These are phyloP conservation scores for Ectemnius lituratus DNA, from an alignment of 2,888 invertebrate genomes.

Conservation along the genomic window DNA sequence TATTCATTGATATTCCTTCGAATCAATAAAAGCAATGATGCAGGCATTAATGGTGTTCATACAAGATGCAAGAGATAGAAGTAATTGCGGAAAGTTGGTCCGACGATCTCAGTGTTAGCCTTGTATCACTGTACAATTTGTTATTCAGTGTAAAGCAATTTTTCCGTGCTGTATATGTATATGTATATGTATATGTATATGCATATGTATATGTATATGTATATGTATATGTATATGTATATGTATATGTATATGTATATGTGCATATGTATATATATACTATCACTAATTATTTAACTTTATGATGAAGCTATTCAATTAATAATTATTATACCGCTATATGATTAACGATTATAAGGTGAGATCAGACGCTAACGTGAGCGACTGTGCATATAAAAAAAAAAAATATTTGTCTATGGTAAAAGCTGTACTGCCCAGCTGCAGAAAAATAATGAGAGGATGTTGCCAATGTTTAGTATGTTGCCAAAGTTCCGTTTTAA, in stretches of 20 bases:
- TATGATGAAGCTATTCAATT: constrained; percentile 54
- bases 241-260: constrained; percentile 59
- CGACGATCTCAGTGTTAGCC: constrained; percentile 65
- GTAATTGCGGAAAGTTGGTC: constrained; percentile 45
- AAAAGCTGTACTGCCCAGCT: constrained; percentile 68
- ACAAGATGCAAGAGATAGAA: constrained; percentile 8
- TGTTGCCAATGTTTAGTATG: constrained; percentile 73
- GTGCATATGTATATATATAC: constrained; percentile 46
- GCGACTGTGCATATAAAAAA: constrained; percentile 54
- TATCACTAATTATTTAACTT: constrained; percentile 62
- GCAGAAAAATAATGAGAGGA: constrained; percentile 62
- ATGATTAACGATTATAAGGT: constrained; percentile 40
- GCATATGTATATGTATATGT: constrained; percentile 53
- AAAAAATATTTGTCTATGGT: constrained; percentile 53
- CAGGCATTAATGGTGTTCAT: constrained; percentile 33
- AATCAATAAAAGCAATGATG: constrained; percentile 19
- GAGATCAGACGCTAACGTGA: constrained; percentile 42
- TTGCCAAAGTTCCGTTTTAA: constrained; percentile 73
- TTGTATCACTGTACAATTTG: constrained; percentile 71
- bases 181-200: constrained; percentile 53
- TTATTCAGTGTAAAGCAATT: constrained; percentile 68
- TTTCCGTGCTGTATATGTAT: constrained; percentile 63
- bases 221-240: constrained; percentile 62
- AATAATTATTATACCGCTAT: constrained; percentile 56
- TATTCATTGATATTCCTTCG: constrained; percentile 22